Percentiles rank a stretch among this genome's conserved stretches.
These are phyloP conservation scores for Drosophila nigrodunni DNA, from an alignment of 1,140 invertebrate species.

Conservation along the genomic window DNA sequence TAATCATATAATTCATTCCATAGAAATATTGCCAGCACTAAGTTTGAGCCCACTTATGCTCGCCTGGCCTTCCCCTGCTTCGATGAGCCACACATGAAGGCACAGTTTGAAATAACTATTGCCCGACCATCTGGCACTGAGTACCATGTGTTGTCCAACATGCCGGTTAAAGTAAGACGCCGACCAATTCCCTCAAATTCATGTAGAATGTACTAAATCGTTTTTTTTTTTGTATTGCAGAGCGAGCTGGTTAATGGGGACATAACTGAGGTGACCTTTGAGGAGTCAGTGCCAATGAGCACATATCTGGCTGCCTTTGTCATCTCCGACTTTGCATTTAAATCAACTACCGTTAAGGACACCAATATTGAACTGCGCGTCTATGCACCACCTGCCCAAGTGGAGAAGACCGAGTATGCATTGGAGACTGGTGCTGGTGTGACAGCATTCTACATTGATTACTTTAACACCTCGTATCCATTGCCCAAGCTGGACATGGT, in stretches of 20 bases:
- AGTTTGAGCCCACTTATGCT: constrained; percentile 97
- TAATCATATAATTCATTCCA: constrained; percentile 54
- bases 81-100: constrained; percentile 97
- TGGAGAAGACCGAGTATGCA: constrained; percentile 92
- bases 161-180: constrained; percentile 85
- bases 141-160: constrained; percentile 93
- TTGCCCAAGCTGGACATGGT: constrained; percentile 96
- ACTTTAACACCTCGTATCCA: constrained; percentile 94
- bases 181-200: background rate
- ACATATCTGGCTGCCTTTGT: constrained; percentile 96
- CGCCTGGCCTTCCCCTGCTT: constrained; percentile 97
- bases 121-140: constrained; percentile 87
- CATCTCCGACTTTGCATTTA: constrained; percentile 92
- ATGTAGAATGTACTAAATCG: background rate
- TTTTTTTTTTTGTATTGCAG: constrained; percentile 23
- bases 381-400: constrained; percentile 90
- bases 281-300: constrained; percentile 94
- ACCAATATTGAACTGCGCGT: constrained; percentile 88
- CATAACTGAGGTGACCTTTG: constrained; percentile 87
- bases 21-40: constrained; percentile 93
- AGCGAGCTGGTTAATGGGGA: constrained; percentile 53
- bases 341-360: constrained; percentile 86
- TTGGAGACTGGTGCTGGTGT: constrained; percentile 91
- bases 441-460: constrained; percentile 94
- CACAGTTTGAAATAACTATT: constrained; percentile 92